Evolutionary conservation across 2,797 vertebrate genomes (phyloP).

Genomic region (Strix occidentalis): DNA sequence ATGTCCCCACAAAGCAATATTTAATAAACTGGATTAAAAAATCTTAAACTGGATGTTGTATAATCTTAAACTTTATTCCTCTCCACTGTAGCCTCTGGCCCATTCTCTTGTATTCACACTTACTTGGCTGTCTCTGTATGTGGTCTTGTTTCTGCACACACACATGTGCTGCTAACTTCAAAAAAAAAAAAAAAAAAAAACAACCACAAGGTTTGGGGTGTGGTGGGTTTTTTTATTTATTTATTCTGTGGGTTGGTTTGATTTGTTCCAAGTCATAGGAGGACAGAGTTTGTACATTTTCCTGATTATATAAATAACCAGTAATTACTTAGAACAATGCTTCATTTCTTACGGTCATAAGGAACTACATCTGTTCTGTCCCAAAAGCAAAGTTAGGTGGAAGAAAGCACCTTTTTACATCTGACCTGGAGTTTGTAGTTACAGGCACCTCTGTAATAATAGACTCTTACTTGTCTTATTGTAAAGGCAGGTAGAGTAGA

Average conservation of each 20-base stretch:
- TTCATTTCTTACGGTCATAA: background rate
- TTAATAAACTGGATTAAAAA: conserved; percentile 92
- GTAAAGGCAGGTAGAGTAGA: background rate
- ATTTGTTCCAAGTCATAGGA: background rate
- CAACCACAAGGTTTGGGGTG: too few relatives aligned
- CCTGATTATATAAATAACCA: background rate
- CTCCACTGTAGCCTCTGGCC: background rate
- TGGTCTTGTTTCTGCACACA: background rate
- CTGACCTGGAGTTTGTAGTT: background rate
- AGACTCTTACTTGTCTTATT: background rate
- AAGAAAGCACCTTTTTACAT: background rate
- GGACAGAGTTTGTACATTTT: background rate
- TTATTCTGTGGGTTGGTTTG: background rate
- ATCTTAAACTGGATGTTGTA: conserved; percentile 38
- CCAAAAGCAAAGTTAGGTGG: background rate
- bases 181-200: background rate
- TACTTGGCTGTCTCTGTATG: background rate
- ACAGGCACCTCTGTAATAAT: background rate
- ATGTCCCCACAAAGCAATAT: conserved; percentile 89
- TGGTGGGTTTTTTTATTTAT: background rate
- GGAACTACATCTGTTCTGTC: background rate
- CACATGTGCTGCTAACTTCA: background rate
- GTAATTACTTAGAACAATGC: background rate
- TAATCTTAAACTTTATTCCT: background rate
- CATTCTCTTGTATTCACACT: background rate